Conservation (phyloP, 2,113 vertebrate species). For the Mesoclemmys tuberculata region DNA sequence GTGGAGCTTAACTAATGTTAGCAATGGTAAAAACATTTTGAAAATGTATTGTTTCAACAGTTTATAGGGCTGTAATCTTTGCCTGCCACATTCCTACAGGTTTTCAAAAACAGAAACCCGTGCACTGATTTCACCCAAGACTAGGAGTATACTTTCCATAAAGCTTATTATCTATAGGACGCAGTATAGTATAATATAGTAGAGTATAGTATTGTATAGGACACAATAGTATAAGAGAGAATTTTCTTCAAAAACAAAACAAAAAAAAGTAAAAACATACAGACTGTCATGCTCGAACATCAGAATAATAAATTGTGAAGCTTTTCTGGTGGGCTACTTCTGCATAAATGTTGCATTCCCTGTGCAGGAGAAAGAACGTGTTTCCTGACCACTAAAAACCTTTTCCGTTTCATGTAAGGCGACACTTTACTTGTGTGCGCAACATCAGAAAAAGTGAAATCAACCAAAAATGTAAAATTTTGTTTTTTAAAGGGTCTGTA, state of each 20-base stretch:
- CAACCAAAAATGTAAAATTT: slow-evolving; percentile 55
- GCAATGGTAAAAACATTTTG: background rate
- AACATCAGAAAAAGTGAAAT: slow-evolving; percentile 62
- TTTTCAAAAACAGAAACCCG: background rate
- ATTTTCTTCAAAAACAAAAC: background rate
- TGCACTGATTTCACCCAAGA: background rate
- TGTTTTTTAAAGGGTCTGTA: slow-evolving; percentile 42
- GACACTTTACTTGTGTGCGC: slow-evolving; percentile 49
- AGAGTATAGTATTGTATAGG: too few relatives aligned
- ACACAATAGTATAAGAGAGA: background rate
- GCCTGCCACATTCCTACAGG: background rate
- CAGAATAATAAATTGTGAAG: slow-evolving; percentile 52
- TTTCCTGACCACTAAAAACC: slow-evolving; percentile 65
- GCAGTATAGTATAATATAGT: too few relatives aligned
- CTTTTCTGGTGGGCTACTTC: slow-evolving; percentile 31
- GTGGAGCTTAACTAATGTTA: background rate
- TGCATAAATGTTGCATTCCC: slow-evolving; percentile 39
- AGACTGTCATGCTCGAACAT: slow-evolving; percentile 25
- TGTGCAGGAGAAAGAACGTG: slow-evolving; percentile 41
- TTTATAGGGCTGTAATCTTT: background rate
- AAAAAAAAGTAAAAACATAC: slow-evolving; percentile 7
- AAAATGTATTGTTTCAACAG: background rate
- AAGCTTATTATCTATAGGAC: background rate
- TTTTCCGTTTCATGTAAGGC: slow-evolving; percentile 70
- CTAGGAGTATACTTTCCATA: background rate